Evolutionary conservation across 2,888 invertebrate species (phyloP), one percentile per base, ranked within the genome.

Genomic region (Ichneumon xanthorius): DNA sequence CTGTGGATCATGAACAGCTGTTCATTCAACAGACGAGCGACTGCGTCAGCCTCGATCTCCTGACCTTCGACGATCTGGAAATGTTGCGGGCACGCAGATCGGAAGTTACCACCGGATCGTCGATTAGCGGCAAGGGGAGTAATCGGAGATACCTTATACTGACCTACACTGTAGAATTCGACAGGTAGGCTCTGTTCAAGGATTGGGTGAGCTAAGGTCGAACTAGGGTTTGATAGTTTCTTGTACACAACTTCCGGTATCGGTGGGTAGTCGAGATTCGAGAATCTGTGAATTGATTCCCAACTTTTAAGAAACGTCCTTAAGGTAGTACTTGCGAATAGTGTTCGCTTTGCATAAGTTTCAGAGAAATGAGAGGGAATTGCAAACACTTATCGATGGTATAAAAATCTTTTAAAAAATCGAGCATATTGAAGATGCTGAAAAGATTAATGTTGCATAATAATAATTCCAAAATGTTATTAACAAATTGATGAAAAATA

Each of bases 81-180:
- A 89, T 93, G 53, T 89, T 95, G 50, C 93, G 95, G 76, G 93
- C 93, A 22, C 93, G 94, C 81, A 93, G 93, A 89, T 90, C 92
- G 19, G 92, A 93, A 19, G 90, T 88, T 78, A 88, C 88, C 3
- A 85, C 90, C 9, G 90, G 90, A 55, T 87, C 91, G 48, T 91
- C 88, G 67, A 88, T 90, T 19, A 85, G 84, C 71, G 89, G 88
- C 30, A 88, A 90, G 70, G 88, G 89, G n/a, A 94, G 91, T 85
- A 95, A 94, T 88, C 92, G 94, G 81, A 92, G 95, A 90, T 95
- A 95, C 89, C 92, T 95, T 45, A 95, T 95, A 87, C 91, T 95
- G 40, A 95, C 95, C 1, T 95, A 95, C 83, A 93, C 94, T 30
- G 95, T 95, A 22, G 95, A 95, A 92, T 95, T 95, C 90, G 95